Conservation (phyloP, 1,140 invertebrate species). For the Bombus pyrosoma region DNA sequence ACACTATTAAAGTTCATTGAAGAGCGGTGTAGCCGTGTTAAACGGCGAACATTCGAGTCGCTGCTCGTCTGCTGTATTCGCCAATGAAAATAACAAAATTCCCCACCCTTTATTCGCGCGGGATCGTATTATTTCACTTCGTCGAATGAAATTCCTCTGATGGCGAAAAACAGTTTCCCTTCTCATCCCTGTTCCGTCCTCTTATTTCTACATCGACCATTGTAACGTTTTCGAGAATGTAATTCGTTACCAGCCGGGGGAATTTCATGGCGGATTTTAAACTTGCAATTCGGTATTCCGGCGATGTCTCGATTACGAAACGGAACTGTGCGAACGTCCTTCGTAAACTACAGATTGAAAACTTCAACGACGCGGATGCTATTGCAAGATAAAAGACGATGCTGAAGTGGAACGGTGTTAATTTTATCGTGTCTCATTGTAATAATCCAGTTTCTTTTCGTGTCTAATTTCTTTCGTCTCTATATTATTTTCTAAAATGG, state of each 20-base stretch:
- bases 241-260: conserved; percentile 7
- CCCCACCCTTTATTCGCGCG: neutral
- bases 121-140: conserved; percentile 9
- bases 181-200: neutral
- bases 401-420: neutral
- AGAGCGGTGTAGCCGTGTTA: conserved; percentile 2
- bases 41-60: conserved; percentile 1
- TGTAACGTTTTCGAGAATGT: conserved; percentile 33
- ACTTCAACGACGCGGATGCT: neutral
- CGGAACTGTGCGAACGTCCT: neutral
- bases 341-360: neutral
- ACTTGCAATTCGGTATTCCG: conserved; percentile 23
- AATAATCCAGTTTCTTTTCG: neutral
- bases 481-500: neutral
- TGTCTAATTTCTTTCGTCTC: neutral
- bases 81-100: conserved; percentile 37
- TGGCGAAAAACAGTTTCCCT: neutral
- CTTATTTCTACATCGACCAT: conserved; percentile 15
- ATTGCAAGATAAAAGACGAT: neutral
- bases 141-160: conserved; percentile 24
- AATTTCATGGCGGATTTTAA: conserved; percentile 16
- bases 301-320: conserved; percentile 7
- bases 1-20: conserved; percentile 44
- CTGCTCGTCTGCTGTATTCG: neutral
- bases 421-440: neutral